Base-by-base conservation (phyloP, 2,888 invertebrate genomes). In the Clistopyga incitator region DNA sequence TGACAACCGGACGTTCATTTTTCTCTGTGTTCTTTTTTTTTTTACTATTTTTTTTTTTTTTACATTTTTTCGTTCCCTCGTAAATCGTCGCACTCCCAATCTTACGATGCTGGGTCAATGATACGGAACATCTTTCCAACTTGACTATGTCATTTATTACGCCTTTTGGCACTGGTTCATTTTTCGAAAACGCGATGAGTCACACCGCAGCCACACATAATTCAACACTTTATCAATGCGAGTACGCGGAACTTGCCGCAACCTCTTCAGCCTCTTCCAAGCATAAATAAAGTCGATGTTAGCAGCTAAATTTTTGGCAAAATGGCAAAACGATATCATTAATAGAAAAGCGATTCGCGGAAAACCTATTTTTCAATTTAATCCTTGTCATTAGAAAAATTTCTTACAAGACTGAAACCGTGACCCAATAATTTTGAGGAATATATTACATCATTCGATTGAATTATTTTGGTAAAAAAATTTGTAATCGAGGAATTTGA, bases 1-100 rank as follows among this genome's bases (percentile, higher is more conserved):
- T 71, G 64, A 67, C 74, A 50, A 61, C 72, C 77, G 84, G 52
- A 67, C 74, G 74, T 80, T 79, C 25, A 56, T 25, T 70, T 75
- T 68, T 61, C 3, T 11, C 0, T 47, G 68, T 74, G 61, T 64
- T 47, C 15, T 54, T 20, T 64, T 34, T 34, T 25, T 42, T 25
- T 45, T 34, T n/a, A n/a, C n/a, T n/a, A n/a, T n/a, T n/a, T n/a
- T n/a, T n/a, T n/a, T n/a, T n/a, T n/a, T n/a, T n/a, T n/a, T n/a
- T n/a, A n/a, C n/a, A n/a, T n/a, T n/a, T n/a, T n/a, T n/a, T n/a
- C n/a, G 8, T 8, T 71, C 29, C 34, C 50, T 10, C 11, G 6
- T 45, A n/a, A 42, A 25, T 56, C 11, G 13, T 47, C 61, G 65
- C 54, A 47, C 45, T 42, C 23, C 42, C 50, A 52, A 67, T 76